Percentiles rank a stretch among this genome's conserved stretches.
phyloP scores from a whole-genome alignment of 2,888 invertebrate species.

The Lithophane socia region DNA sequence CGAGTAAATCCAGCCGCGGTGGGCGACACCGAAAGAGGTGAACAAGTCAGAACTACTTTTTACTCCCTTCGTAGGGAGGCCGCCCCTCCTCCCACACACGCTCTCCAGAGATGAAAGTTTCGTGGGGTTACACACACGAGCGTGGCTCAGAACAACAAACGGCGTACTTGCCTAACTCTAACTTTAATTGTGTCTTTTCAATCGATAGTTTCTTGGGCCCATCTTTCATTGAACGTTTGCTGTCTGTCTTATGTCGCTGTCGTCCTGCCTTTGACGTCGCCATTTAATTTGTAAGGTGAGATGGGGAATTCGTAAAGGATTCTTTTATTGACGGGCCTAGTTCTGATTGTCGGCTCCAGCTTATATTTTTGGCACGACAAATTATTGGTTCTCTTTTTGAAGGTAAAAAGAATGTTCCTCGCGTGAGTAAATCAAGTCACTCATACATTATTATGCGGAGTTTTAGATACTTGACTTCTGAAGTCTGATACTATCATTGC shows the following conservation, averaged over 20 bases:
- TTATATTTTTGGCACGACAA: conserved; percentile 36
- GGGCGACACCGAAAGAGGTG: conserved; percentile 90
- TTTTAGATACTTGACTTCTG: conserved; percentile 5
- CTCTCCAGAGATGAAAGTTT: conserved; percentile 89
- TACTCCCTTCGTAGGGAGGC: conserved; percentile 88
- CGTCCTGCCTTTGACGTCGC: conserved; percentile 69
- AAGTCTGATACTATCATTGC: neutral
- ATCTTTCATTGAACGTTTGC: conserved; percentile 77
- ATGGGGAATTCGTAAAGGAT: conserved; percentile 61
- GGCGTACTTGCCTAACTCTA: conserved; percentile 89
- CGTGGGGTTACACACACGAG: conserved; percentile 88
- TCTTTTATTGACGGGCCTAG: conserved; percentile 61
- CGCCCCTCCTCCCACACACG: conserved; percentile 75
- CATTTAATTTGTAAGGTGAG: conserved; percentile 68
- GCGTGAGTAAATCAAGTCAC: conserved; percentile 21
- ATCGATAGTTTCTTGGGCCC: conserved; percentile 85
- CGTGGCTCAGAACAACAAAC: conserved; percentile 87
- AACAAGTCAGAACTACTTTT: conserved; percentile 90
- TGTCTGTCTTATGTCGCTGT: conserved; percentile 63
- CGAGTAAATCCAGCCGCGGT: conserved; percentile 80
- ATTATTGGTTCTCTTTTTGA: conserved; percentile 35
- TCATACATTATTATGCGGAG: conserved; percentile 21
- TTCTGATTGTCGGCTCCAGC: conserved; percentile 30
- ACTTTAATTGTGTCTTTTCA: conserved; percentile 91
- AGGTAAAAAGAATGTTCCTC: conserved; percentile 15